Conservation (phyloP, 2,113 vertebrate species). For the Nibea albiflora region DNA sequence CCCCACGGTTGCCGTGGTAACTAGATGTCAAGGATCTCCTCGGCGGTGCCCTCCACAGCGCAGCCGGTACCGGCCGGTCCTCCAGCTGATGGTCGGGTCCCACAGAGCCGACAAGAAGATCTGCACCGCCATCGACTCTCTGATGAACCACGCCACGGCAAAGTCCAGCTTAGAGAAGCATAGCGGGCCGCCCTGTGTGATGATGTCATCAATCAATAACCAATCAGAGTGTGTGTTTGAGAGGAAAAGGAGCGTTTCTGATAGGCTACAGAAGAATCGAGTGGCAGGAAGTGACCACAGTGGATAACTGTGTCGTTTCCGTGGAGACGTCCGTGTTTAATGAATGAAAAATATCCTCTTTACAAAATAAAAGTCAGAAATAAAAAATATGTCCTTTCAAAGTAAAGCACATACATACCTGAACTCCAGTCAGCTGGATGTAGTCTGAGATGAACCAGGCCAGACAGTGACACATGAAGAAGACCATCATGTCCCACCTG, state of each 20-base stretch:
- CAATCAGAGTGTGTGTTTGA: not conserved
- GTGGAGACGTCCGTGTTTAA: too few relatives aligned
- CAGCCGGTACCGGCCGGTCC: slow-evolving; percentile 94
- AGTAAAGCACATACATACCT: slow-evolving; percentile 83
- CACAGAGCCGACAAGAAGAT: slow-evolving; percentile 98
- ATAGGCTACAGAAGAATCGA: too few relatives aligned
- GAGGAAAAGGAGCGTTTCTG: too few relatives aligned
- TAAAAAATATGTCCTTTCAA: not conserved
- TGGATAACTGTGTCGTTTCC: too few relatives aligned
- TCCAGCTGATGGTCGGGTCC: slow-evolving; percentile 99
- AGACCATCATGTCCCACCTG: slow-evolving; percentile 99
- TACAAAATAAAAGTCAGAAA: not conserved
- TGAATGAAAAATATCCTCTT: not conserved
- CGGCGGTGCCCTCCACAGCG: slow-evolving; percentile 97
- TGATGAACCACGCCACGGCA: slow-evolving; percentile 98
- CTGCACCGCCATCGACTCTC: slow-evolving; percentile 98
- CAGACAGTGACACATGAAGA: slow-evolving; percentile 99
- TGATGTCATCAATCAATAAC: slow-evolving; percentile 2
- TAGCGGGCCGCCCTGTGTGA: slow-evolving; percentile 79
- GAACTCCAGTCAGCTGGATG: slow-evolving; percentile 95
- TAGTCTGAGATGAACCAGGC: slow-evolving; percentile 99
- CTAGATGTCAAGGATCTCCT: slow-evolving; percentile 96
- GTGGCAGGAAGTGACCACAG: too few relatives aligned
- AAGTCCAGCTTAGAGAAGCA: slow-evolving; percentile 99
- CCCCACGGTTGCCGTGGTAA: not conserved